Base-by-base conservation (phyloP, 2,888 invertebrate species). In the Ichneumoninae sp. region DNA sequence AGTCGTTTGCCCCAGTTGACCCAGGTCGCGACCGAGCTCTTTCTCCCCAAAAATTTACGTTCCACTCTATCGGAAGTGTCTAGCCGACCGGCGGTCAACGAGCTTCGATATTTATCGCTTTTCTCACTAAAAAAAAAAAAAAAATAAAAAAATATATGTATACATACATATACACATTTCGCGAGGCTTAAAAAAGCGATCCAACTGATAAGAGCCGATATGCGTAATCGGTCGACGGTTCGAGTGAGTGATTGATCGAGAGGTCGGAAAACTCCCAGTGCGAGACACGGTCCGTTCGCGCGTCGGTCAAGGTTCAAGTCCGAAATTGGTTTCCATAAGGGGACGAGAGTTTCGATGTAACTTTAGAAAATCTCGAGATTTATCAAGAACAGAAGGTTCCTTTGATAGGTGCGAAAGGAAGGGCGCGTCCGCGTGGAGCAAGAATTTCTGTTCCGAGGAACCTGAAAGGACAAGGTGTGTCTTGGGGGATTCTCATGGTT, bases 1-100 rank as follows among this genome's bases (percentile, higher is more conserved):
- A 92, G 91, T 91, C 91, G 90, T 90, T 89, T 88, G 89, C 89
- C 88, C 91, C 89, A 89, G 91, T 92, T 92, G 91, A 89, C 90
- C 91, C 89, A 91, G 90, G 90, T 90, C 91, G 91, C 88, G 90
- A 85, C 80, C 76, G 76, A 66, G 81, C 77, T 77, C 60, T 66
- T 40, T 78, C 84, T 8, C 40, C 2, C 40, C 40, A 8, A 40
- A 66, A 81, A 81, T 78, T 85, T 60, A 79, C 78, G 75, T 54
- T 74, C 40, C 54, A 63, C 71, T 71, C 57, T 50, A 65, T 77
- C 77, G 73, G 73, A 77, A 84, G 84, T 78, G 81, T 77, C 77
- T 69, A 33, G 50, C 81, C 47, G 69, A 84, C 77, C 84, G 77
- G 81, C 69, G 26, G 47, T 66, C 47, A n/a, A 26, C 22, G 54